A percentile compares a stretch with the other conserved stretches of the same genome.
phyloP scores from a whole-genome alignment of 2,113 vertebrate species.

The Zosterops pallidus region DNA sequence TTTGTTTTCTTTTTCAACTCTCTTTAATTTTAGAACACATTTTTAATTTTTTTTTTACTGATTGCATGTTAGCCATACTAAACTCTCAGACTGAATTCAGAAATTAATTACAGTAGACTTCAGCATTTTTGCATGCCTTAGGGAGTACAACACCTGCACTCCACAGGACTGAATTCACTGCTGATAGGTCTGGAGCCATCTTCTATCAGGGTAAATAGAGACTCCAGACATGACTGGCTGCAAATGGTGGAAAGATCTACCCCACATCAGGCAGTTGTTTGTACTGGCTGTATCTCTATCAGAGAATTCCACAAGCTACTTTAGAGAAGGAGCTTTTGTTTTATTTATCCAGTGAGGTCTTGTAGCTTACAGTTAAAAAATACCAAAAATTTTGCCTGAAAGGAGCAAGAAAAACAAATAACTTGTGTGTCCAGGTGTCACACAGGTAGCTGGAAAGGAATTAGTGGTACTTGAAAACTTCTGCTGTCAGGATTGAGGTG shows the following conservation, averaged over 20 bases:
- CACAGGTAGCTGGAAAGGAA: neutral
- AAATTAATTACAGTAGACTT: constrained; percentile 9
- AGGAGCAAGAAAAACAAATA: neutral
- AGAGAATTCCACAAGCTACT: neutral
- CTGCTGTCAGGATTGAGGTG: neutral
- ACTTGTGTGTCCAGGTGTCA: neutral
- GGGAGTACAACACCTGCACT: neutral
- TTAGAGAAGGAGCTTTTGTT: constrained; percentile 9
- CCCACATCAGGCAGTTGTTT: neutral
- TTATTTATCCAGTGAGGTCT: constrained; percentile 27
- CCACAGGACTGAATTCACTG: neutral
- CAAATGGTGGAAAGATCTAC: neutral
- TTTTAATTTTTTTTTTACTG: neutral
- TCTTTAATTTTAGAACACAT: neutral
- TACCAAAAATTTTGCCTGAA: neutral
- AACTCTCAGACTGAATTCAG: neutral
- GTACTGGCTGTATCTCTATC: constrained; percentile 16
- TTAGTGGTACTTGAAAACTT: neutral
- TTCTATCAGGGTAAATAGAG: constrained; percentile 2
- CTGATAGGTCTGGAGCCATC: neutral
- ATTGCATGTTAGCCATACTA: neutral
- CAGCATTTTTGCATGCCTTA: neutral
- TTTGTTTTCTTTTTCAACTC: neutral
- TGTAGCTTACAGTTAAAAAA: neutral
- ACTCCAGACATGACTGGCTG: neutral